These are phyloP conservation scores for Caenorhabditis sinica DNA, from an alignment of 2,888 invertebrate species.

Conservation along the genomic window DNA sequence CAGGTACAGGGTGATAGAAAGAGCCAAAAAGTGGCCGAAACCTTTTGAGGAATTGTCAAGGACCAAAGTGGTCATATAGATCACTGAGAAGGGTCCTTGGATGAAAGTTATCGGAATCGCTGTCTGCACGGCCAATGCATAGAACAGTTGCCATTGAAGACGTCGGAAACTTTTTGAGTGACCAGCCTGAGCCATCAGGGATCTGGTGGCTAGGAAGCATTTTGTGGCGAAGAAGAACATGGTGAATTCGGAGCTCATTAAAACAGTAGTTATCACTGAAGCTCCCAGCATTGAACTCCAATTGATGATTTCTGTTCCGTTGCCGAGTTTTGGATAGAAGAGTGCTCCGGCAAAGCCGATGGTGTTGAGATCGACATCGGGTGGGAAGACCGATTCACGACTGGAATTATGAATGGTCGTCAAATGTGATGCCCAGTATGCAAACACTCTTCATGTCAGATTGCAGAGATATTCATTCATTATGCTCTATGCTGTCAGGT, in stretches of 20 bases:
- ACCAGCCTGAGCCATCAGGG: background rate
- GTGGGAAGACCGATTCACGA: background rate
- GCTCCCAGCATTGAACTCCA: slow-evolving; percentile 29
- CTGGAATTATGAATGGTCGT: background rate
- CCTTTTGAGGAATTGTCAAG: background rate
- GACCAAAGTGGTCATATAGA: slow-evolving; percentile 5
- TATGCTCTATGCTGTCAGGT: no score
- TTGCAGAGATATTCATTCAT: no score
- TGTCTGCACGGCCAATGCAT: slow-evolving; percentile 27
- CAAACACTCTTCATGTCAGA: no score
- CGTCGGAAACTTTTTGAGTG: slow-evolving; percentile 25
- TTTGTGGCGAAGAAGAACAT: slow-evolving; percentile 37
- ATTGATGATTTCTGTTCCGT: slow-evolving; percentile 21
- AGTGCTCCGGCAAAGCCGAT: slow-evolving; percentile 21
- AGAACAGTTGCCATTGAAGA: slow-evolving; percentile 48
- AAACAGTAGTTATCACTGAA: background rate
- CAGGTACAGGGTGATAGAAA: slow-evolving; percentile 32
- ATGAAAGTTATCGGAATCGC: slow-evolving; percentile 41
- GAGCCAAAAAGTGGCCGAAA: slow-evolving; percentile 11
- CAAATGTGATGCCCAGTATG: background rate
- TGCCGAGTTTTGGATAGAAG: slow-evolving; percentile 18
- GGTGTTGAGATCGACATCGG: background rate
- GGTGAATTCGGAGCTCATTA: slow-evolving; percentile 4
- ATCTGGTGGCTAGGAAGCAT: slow-evolving; percentile 22
- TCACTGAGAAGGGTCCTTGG: slow-evolving; percentile 35